Conservation (phyloP, 2,797 vertebrate species). For the Lophius americanus region DNA sequence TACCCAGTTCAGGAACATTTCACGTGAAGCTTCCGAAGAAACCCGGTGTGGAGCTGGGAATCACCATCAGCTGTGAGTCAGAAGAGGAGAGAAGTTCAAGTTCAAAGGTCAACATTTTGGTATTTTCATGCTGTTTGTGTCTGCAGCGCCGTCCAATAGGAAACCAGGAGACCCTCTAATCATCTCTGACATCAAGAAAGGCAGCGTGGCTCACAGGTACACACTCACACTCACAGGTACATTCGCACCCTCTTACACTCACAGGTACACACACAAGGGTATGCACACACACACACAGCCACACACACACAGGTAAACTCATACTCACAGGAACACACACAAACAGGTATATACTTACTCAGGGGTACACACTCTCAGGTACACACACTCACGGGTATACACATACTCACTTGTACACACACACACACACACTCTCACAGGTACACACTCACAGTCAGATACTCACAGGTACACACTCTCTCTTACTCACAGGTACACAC, state of each 20-base stretch:
- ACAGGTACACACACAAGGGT: too few relatives aligned
- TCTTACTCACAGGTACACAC: too few relatives aligned
- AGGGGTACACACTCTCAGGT: not conserved
- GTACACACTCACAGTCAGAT: too few relatives aligned
- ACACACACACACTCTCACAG: not conserved
- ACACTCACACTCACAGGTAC: slow-evolving; percentile 4
- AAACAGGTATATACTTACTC: too few relatives aligned
- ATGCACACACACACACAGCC: too few relatives aligned
- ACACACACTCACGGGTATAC: slow-evolving; percentile 3
- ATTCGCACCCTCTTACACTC: too few relatives aligned
- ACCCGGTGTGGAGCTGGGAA: slow-evolving; percentile 95
- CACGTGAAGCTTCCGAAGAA: slow-evolving; percentile 99
- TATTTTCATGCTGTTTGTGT: not conserved
- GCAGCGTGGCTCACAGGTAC: slow-evolving; percentile 98
- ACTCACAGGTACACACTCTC: too few relatives aligned
- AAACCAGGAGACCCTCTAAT: slow-evolving; percentile 95
- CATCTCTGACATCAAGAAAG: slow-evolving; percentile 99
- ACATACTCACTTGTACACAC: not conserved
- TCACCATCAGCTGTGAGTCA: slow-evolving; percentile 97
- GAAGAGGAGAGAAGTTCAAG: not conserved
- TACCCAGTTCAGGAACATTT: slow-evolving; percentile 98
- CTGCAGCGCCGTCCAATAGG: slow-evolving; percentile 93
- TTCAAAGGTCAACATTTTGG: too few relatives aligned
- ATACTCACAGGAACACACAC: too few relatives aligned
- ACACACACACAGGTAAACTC: too few relatives aligned